Conservation (phyloP, 2,888 invertebrate genomes). For the Drosophila imparisetae region DNA sequence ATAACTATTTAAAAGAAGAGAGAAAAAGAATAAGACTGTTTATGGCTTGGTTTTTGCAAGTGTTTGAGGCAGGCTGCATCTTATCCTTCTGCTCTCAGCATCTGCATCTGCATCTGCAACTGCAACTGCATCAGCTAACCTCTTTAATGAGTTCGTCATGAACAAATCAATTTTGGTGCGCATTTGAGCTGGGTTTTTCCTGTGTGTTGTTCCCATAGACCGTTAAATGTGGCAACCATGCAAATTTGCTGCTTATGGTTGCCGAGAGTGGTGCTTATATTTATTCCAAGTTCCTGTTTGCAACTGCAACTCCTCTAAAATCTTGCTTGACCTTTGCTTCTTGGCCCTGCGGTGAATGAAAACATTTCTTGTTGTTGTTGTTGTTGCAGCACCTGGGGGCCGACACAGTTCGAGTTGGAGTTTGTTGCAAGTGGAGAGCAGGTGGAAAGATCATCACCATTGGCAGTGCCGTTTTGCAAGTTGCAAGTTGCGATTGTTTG, state of each 20-base stretch:
- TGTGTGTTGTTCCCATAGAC: slow-evolving; percentile 39
- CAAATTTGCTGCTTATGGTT: slow-evolving; percentile 65
- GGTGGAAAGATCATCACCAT: slow-evolving; percentile 69
- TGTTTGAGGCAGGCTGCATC: slow-evolving; percentile 11
- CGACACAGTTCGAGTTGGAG: slow-evolving; percentile 1
- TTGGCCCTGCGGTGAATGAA: slow-evolving; percentile 49
- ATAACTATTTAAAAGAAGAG: neutral
- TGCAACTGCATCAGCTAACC: slow-evolving; percentile 39
- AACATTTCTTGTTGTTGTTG: slow-evolving; percentile 55
- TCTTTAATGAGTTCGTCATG: slow-evolving; percentile 74
- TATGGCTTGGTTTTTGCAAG: slow-evolving; percentile 4
- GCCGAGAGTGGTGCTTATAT: slow-evolving; percentile 7
- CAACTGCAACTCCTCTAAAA: slow-evolving; percentile 19
- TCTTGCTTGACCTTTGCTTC: slow-evolving; percentile 45
- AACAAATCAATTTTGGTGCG: slow-evolving; percentile 74
- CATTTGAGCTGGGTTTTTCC: slow-evolving; percentile 34
- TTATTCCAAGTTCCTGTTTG: slow-evolving; percentile 30
- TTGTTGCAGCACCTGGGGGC: slow-evolving; percentile 22
- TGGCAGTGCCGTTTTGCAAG: slow-evolving; percentile 38
- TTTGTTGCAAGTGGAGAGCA: slow-evolving; percentile 39
- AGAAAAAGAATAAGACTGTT: neutral
- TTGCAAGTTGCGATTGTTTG: slow-evolving; percentile 55
- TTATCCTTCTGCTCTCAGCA: neutral
- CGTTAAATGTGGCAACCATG: slow-evolving; percentile 75
- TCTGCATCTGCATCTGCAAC: neutral